A percentile compares a stretch with the other conserved stretches of the same genome.
Evolutionary conservation across 2,888 invertebrate species (phyloP).

Genomic region (Tribolium freemani): DNA sequence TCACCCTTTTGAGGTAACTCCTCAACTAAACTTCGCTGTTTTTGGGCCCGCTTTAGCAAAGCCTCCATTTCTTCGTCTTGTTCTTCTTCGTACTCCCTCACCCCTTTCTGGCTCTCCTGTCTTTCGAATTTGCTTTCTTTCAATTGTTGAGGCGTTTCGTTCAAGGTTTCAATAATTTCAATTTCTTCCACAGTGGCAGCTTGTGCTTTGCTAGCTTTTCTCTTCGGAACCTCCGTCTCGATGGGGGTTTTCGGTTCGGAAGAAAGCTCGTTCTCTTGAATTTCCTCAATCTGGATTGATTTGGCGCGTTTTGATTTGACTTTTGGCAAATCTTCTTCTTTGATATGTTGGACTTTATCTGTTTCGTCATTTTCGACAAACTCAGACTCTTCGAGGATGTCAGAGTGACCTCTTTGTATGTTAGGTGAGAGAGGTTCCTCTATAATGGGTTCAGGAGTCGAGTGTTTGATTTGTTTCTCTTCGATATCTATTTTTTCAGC

Average conservation of each 20-base stretch:
- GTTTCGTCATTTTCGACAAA: conserved; percentile 48
- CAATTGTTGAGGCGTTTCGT: conserved; percentile 43
- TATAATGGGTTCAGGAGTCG: conserved; percentile 55
- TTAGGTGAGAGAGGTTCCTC: conserved; percentile 58
- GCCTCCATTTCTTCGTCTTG: conserved; percentile 75
- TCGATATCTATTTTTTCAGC: conserved; percentile 57
- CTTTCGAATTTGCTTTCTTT: conserved; percentile 49
- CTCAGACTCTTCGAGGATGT: conserved; percentile 54
- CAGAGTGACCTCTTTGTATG: conserved; percentile 46
- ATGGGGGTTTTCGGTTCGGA: conserved; percentile 54
- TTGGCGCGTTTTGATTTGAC: conserved; percentile 52
- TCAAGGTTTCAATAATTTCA: conserved; percentile 48
- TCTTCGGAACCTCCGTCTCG: conserved; percentile 65
- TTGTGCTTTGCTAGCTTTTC: conserved; percentile 56
- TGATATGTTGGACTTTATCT: conserved; percentile 42
- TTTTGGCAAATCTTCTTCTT: conserved; percentile 47
- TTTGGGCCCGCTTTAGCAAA: conserved; percentile 75
- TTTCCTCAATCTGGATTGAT: conserved; percentile 59
- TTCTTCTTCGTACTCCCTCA: conserved; percentile 69
- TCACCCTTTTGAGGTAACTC: conserved; percentile 73
- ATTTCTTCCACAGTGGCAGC: conserved; percentile 53
- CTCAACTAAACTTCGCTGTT: conserved; percentile 79
- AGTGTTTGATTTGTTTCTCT: conserved; percentile 46
- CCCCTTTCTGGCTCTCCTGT: conserved; percentile 57
- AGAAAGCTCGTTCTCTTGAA: conserved; percentile 54